A percentile compares a stretch with the other conserved stretches of the same genome.
These are phyloP conservation scores for Eueides isabella DNA, from an alignment of 1,140 invertebrate species.

Conservation along the genomic window DNA sequence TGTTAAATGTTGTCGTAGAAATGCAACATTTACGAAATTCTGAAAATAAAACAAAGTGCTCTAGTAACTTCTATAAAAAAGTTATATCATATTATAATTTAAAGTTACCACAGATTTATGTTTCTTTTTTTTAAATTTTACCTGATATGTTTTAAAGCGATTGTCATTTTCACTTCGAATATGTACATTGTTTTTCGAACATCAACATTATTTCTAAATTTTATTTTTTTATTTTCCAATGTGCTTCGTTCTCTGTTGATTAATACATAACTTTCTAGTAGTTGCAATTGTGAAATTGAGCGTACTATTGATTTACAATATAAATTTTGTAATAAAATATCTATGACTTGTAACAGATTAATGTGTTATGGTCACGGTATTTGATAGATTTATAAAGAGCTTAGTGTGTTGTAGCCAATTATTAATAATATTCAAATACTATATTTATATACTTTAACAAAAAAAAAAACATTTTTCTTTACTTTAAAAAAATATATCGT, in stretches of 20 bases:
- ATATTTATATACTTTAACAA: not conserved
- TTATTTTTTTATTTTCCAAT: not conserved
- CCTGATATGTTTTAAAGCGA: conserved; percentile 2
- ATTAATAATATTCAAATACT: not conserved
- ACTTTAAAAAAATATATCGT: too few relatives aligned
- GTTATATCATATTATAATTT: not conserved
- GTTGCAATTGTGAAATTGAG: conserved; percentile 1
- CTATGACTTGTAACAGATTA: not conserved
- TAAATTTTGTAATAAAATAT: conserved; percentile 10
- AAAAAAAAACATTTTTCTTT: too few relatives aligned
- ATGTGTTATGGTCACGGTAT: conserved; percentile 11
- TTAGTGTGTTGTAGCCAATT: conserved; percentile 4
- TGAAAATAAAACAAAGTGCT: conserved; percentile 13
- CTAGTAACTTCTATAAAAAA: too few relatives aligned
- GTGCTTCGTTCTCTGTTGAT: not conserved
- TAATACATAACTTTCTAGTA: not conserved
- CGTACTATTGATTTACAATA: not conserved
- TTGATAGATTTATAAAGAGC: not conserved
- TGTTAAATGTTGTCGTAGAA: not conserved
- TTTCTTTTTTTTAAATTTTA: not conserved
- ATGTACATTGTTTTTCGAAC: not conserved
- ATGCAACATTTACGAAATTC: conserved; percentile 14
- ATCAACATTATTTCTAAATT: not conserved
- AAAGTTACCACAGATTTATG: not conserved
- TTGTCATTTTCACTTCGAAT: not conserved